Conservation (phyloP, 2,888 invertebrate species). For the Ectemnius cavifrons region DNA sequence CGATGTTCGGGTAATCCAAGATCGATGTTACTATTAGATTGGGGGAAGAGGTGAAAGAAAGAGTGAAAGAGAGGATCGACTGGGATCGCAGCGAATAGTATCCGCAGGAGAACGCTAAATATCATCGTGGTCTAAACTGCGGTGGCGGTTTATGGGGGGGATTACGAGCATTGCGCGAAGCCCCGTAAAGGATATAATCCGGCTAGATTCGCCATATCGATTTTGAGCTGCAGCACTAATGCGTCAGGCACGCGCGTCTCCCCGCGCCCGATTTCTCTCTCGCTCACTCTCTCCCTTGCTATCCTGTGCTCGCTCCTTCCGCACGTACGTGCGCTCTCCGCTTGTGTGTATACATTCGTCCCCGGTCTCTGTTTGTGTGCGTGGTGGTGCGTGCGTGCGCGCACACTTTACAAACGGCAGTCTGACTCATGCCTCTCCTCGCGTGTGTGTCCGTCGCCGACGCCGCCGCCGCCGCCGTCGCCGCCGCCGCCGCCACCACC, state of each 20-base stretch:
- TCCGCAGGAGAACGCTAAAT: constrained; percentile 37
- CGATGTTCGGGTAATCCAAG: constrained; percentile 25
- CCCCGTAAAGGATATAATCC: constrained; percentile 76
- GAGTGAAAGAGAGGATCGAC: background rate
- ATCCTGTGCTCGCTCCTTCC: no score
- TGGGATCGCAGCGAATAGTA: background rate
- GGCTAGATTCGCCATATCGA: constrained; percentile 77
- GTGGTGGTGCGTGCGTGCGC: constrained; percentile 40
- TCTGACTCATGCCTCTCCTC: constrained; percentile 40
- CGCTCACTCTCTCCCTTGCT: no score
- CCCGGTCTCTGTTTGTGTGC: background rate
- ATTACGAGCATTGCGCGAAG: constrained; percentile 75
- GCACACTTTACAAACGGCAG: constrained; percentile 40
- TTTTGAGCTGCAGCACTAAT: constrained; percentile 73
- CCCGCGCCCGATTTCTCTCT: constrained; percentile 6
- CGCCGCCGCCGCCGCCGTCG: no score
- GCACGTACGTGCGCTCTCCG: constrained; percentile 11
- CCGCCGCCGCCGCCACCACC: no score
- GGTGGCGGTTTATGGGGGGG: constrained; percentile 65
- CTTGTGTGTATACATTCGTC: constrained; percentile 35
- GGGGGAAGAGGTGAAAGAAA: background rate
- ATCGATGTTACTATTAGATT: constrained; percentile 30
- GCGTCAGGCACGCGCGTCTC: constrained; percentile 57
- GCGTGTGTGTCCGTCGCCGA: background rate
- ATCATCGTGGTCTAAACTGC: constrained; percentile 55